These are phyloP conservation scores for Phyllopteryx taeniolatus DNA, from an alignment of 2,113 vertebrate species.

Conservation along the genomic window DNA sequence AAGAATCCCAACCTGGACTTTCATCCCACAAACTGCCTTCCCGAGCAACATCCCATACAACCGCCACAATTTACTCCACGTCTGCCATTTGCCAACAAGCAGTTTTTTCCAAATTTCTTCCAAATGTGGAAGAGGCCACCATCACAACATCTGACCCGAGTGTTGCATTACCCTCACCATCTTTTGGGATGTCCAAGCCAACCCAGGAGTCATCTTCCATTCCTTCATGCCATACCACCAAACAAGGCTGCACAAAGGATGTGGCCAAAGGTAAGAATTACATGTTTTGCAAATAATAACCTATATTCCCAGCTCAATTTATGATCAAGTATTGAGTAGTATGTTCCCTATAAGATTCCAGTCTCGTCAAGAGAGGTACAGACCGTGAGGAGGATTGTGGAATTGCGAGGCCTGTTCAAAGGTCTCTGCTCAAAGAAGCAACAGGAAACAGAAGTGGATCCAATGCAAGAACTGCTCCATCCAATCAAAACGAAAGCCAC, in stretches of 20 bases:
- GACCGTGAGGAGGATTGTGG: conserved; percentile 50
- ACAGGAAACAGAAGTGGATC: conserved; percentile 45
- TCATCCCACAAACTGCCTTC: conserved; percentile 35
- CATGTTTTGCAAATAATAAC: neutral
- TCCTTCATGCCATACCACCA: conserved; percentile 18
- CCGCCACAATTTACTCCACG: conserved; percentile 1
- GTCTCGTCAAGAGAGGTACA: conserved; percentile 48
- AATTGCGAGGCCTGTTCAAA: conserved; percentile 25
- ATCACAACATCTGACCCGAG: conserved; percentile 34
- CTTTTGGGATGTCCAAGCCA: conserved; percentile 39
- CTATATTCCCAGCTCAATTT: neutral
- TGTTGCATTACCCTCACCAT: conserved; percentile 33
- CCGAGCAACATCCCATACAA: conserved; percentile 14
- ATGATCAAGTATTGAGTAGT: conserved; percentile 1
- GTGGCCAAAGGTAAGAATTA: conserved; percentile 56
- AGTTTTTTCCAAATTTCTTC: conserved; percentile 13
- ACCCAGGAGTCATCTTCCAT: conserved; percentile 42
- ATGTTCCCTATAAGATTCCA: conserved; percentile 38
- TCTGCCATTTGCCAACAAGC: conserved; percentile 12
- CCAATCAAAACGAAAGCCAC: conserved; percentile 68
- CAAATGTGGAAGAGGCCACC: conserved; percentile 21
- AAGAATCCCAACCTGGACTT: conserved; percentile 68
- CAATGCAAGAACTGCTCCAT: conserved; percentile 54
- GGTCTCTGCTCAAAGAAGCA: conserved; percentile 36
- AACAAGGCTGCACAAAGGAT: conserved; percentile 41